Conservation (phyloP, 2,113 vertebrate genomes). For the Erythrolamprus reginae region DNA sequence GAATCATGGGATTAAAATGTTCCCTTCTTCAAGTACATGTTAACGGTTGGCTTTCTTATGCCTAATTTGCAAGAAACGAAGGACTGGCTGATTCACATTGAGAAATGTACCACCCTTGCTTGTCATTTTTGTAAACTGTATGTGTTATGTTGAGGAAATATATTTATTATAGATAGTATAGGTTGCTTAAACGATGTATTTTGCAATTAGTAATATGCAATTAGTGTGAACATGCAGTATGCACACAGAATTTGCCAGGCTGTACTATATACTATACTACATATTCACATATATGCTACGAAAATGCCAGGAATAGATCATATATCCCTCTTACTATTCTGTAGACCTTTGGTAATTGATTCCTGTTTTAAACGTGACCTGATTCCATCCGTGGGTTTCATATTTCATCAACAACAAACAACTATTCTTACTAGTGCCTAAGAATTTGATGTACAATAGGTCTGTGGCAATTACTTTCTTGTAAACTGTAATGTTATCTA, state of each 20-base stretch:
- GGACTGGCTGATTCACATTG: constrained; percentile 81
- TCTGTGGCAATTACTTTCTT: constrained; percentile 6
- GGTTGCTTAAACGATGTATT: constrained; percentile 81
- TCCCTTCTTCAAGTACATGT: constrained; percentile 77
- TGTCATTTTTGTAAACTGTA: constrained; percentile 79
- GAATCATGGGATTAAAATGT: constrained; percentile 80
- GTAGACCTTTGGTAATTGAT: constrained; percentile 19
- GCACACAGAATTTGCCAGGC: neutral
- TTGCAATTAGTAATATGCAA: constrained; percentile 70
- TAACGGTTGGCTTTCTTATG: constrained; percentile 80
- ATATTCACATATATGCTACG: constrained; percentile 67
- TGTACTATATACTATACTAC: neutral
- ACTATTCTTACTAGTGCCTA: neutral
- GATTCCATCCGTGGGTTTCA: constrained; percentile 49
- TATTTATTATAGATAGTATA: constrained; percentile 77
- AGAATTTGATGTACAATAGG: constrained; percentile 11
- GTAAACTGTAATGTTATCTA: constrained; percentile 1
- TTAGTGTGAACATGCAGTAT: constrained; percentile 9
- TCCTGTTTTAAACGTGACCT: constrained; percentile 59
- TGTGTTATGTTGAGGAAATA: constrained; percentile 70
- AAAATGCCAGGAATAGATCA: constrained; percentile 71
- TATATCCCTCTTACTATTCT: constrained; percentile 62
- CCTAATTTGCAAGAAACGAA: constrained; percentile 81
- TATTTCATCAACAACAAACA: constrained; percentile 11
- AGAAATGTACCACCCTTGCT: constrained; percentile 72